These are phyloP conservation scores for Anthoscopus minutus DNA, from an alignment of 2,113 vertebrate genomes.

Conservation along the genomic window DNA sequence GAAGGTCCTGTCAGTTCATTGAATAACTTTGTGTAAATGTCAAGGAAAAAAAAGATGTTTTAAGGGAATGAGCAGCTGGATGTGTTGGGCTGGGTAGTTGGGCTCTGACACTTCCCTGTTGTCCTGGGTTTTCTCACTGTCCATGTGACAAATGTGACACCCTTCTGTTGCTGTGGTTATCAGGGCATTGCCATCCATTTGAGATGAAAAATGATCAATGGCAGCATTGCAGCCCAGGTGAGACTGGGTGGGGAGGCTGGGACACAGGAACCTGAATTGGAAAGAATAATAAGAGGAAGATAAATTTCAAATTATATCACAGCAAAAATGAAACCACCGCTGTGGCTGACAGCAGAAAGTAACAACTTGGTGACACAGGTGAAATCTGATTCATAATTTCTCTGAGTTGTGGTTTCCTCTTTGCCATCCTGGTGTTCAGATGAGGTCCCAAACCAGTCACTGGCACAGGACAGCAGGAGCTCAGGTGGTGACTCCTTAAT, in stretches of 20 bases:
- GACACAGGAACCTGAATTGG: neutral
- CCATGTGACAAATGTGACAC: neutral
- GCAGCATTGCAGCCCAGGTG: neutral
- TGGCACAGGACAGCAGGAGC: neutral
- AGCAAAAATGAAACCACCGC: neutral
- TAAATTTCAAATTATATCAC: neutral
- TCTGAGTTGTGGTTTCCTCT: neutral
- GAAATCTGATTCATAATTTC: neutral
- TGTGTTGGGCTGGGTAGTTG: neutral
- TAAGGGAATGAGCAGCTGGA: neutral
- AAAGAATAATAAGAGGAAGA: neutral
- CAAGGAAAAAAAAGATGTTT: neutral
- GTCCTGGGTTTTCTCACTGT: neutral
- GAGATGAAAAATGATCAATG: neutral
- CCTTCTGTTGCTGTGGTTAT: neutral
- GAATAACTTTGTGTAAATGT: neutral
- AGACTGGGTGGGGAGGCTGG: neutral
- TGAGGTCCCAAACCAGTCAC: neutral
- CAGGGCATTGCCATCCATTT: neutral
- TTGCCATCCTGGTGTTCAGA: neutral
- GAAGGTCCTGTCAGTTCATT: neutral
- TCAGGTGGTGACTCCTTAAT: neutral
- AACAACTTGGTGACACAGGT: neutral
- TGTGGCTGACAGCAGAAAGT: neutral
- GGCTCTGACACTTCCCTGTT: neutral